Conservation (phyloP, 1,140 invertebrate species). For the Diachasma alloeum region DNA sequence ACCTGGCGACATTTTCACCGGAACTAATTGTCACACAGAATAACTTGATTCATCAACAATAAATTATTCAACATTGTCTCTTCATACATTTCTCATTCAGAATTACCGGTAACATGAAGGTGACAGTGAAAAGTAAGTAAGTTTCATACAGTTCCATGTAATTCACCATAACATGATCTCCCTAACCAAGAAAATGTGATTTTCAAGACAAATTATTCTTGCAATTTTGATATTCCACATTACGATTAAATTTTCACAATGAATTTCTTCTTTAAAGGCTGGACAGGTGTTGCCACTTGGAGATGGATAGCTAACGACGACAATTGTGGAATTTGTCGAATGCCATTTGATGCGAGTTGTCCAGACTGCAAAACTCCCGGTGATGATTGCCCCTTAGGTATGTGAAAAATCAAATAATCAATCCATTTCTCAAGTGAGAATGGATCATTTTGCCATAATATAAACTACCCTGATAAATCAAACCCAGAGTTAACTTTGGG, state of each 20-base stretch:
- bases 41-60: too few species aligned
- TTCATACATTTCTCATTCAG: too few species aligned
- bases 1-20: too few species aligned
- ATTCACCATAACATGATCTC: neutral
- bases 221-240: too few species aligned
- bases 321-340: slow-evolving; percentile 98
- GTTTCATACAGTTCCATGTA: neutral
- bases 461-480: too few species aligned
- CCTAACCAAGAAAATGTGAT: neutral
- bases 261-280: slow-evolving; percentile 67
- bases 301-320: slow-evolving; percentile 99
- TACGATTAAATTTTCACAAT: neutral
- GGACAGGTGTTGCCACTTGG: slow-evolving; percentile 97
- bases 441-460: too few species aligned
- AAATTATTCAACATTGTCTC: too few species aligned
- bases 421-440: too few species aligned
- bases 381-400: slow-evolving; percentile 95
- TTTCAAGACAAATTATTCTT: neutral
- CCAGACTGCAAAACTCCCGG: slow-evolving; percentile 98
- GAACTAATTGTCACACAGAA: too few species aligned
- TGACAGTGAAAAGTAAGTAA: slow-evolving; percentile 55
- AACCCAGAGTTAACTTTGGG: too few species aligned
- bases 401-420: neutral
- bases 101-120: slow-evolving; percentile 43
- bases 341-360: slow-evolving; percentile 98